phyloP scores from a whole-genome alignment of 2,888 invertebrate species.

The Drosophila subsilvestris region DNA sequence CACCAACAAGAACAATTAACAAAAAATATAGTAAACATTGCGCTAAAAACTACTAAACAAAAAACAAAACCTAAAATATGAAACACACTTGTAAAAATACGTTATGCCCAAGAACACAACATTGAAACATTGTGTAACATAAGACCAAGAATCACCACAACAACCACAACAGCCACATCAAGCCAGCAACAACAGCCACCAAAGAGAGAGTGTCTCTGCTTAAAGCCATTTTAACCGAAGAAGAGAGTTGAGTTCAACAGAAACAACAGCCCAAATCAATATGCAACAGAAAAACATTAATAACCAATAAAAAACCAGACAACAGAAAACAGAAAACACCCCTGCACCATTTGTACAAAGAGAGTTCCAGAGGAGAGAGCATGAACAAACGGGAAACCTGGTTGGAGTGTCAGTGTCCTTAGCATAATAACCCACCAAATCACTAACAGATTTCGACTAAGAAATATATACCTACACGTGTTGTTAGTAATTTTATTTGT shows the following conservation, averaged over 20 bases:
- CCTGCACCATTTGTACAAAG: background rate
- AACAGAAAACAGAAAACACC: conserved; percentile 20
- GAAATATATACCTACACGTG: conserved; percentile 4
- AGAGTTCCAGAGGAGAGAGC: background rate
- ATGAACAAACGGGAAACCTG: background rate
- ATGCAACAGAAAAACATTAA: conserved; percentile 17
- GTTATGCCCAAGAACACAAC: conserved; percentile 48
- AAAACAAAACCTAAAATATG: conserved; percentile 50
- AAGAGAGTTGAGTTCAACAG: conserved; percentile 12
- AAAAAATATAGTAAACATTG: conserved; percentile 30
- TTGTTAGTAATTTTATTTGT: conserved; percentile 18
- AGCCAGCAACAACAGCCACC: conserved; percentile 56
- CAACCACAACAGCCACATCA: conserved; percentile 49
- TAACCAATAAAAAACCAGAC: conserved; percentile 9
- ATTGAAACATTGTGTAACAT: conserved; percentile 65
- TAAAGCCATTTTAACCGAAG: conserved; percentile 7
- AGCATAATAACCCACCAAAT: background rate
- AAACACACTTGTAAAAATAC: conserved; percentile 59
- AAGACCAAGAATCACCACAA: conserved; percentile 66
- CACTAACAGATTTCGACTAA: conserved; percentile 19
- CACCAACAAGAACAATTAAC: conserved; percentile 47
- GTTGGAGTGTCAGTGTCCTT: background rate
- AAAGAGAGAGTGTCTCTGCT: conserved; percentile 35
- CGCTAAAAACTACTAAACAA: conserved; percentile 63
- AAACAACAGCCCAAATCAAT: conserved; percentile 13